phyloP scores from a whole-genome alignment of 2,888 invertebrate species.

The Dasysyrphus albostriatus region DNA sequence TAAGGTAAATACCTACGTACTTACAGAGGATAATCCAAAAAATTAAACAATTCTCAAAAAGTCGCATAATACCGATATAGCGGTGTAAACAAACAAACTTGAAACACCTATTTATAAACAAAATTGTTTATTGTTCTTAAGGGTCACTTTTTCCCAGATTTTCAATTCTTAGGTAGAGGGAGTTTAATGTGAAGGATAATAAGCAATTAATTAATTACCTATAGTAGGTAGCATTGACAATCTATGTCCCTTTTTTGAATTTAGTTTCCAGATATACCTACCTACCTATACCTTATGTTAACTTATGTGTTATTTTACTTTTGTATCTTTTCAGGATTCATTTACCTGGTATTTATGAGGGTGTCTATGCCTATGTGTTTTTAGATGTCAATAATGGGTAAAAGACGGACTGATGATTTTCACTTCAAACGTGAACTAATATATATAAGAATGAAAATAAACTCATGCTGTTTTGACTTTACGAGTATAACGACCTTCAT shows the following conservation, averaged over 20 bases:
- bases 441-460: slow-evolving; percentile 18
- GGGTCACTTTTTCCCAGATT: slow-evolving; percentile 15
- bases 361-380: not conserved
- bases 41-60: slow-evolving; percentile 61
- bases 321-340: slow-evolving; percentile 12
- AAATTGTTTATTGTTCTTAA: not conserved
- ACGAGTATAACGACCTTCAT: slow-evolving; percentile 24
- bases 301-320: slow-evolving; percentile 41
- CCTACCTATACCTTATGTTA: not conserved
- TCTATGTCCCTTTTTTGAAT: slow-evolving; percentile 48
- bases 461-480: slow-evolving; percentile 49
- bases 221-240: slow-evolving; percentile 17
- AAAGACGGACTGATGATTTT: not conserved
- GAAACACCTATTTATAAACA: slow-evolving; percentile 1
- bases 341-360: not conserved
- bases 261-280: not conserved
- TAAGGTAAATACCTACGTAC: slow-evolving; percentile 20
- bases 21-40: slow-evolving; percentile 58
- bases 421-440: slow-evolving; percentile 40
- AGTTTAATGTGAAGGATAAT: slow-evolving; percentile 63
- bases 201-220: slow-evolving; percentile 74
- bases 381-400: not conserved
- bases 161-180: slow-evolving; percentile 11
- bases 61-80: not conserved
- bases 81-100: not conserved